These are phyloP conservation scores for Antheraea pernyi DNA, from an alignment of 1,140 invertebrate genomes.

Conservation along the genomic window DNA sequence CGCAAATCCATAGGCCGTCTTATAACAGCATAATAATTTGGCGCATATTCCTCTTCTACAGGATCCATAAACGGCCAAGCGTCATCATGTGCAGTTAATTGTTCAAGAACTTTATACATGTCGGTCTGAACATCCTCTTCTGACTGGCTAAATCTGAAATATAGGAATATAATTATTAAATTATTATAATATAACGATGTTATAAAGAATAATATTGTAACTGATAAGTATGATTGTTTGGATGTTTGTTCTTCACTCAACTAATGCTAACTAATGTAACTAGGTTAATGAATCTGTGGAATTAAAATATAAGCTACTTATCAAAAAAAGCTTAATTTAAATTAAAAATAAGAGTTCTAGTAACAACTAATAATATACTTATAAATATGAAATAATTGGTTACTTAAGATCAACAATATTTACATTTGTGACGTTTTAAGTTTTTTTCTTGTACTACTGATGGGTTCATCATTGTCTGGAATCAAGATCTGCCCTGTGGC, in stretches of 20 bases:
- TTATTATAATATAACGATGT: neutral
- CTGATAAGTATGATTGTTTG: too few species aligned
- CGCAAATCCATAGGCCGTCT: constrained; percentile 92
- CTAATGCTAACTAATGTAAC: too few species aligned
- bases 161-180: neutral
- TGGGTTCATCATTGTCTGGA: constrained; percentile 76
- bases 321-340: too few species aligned
- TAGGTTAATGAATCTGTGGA: too few species aligned
- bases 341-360: too few species aligned
- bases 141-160: constrained; percentile 84
- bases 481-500: constrained; percentile 91
- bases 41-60: constrained; percentile 94
- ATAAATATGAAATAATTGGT: too few species aligned
- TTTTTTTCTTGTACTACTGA: constrained; percentile 79
- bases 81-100: constrained; percentile 91
- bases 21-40: constrained; percentile 90
- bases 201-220: too few species aligned
- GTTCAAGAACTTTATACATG: constrained; percentile 93
- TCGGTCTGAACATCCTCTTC: constrained; percentile 92
- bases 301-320: too few species aligned
- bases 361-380: too few species aligned
- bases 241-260: too few species aligned
- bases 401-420: constrained; percentile 23
- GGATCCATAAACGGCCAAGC: constrained; percentile 96
- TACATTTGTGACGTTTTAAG: constrained; percentile 84